These are phyloP conservation scores for Argopecten irradians DNA, from an alignment of 1,140 invertebrate genomes.

Conservation along the genomic window DNA sequence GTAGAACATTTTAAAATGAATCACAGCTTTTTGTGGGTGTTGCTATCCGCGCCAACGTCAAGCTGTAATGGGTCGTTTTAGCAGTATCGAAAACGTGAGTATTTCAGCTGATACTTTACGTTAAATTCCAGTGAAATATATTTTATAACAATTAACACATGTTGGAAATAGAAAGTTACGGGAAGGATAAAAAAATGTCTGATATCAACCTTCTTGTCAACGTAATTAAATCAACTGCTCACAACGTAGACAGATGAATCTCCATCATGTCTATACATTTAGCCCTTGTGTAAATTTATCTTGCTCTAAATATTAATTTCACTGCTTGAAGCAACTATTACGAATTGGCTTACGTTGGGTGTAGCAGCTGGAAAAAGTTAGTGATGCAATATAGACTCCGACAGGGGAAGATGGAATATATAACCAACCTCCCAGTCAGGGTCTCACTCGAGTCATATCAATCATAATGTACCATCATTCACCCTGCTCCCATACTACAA, in stretches of 20 bases:
- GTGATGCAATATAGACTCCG: neutral
- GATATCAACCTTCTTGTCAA: neutral
- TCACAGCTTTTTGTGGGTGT: neutral
- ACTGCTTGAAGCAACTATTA: neutral
- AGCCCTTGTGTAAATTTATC: neutral
- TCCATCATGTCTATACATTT: neutral
- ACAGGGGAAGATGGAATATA: neutral
- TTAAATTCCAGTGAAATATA: neutral
- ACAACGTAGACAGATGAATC: neutral
- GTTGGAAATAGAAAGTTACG: neutral
- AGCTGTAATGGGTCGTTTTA: neutral
- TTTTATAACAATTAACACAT: neutral
- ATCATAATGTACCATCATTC: neutral
- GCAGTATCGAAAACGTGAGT: neutral
- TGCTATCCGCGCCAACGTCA: neutral
- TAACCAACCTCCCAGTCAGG: neutral
- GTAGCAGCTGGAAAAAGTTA: neutral
- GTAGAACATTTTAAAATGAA: neutral
- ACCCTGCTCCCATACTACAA: neutral
- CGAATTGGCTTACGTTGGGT: neutral
- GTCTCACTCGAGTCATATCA: neutral
- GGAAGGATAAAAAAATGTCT: neutral
- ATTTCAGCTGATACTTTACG: neutral
- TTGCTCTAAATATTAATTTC: neutral
- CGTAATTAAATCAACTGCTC: neutral